A percentile compares a stretch with the other conserved stretches of the same genome.
Evolutionary conservation across 2,113 vertebrate species (phyloP).

Genomic region (Thamnophis sirtalis): DNA sequence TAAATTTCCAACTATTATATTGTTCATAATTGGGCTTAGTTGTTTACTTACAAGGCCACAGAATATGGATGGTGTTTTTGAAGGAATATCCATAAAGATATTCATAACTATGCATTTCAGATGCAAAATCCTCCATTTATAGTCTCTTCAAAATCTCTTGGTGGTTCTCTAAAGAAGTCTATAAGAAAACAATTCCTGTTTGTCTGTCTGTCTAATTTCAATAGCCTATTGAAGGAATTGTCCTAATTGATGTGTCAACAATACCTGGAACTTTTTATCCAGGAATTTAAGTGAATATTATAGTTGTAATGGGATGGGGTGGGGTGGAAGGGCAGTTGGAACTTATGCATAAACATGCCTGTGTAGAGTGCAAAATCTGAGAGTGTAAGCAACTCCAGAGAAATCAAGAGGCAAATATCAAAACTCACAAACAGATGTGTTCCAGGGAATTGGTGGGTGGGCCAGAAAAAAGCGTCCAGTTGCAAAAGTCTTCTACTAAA

Average conservation of each 20-base stretch:
- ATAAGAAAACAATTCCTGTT: not conserved
- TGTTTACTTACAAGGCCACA: not conserved
- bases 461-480: not conserved
- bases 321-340: not conserved
- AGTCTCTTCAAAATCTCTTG: not conserved
- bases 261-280: not conserved
- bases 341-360: not conserved
- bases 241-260: not conserved
- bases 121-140: not conserved
- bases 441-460: not conserved
- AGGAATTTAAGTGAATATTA: not conserved
- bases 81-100: not conserved
- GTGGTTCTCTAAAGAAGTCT: not conserved
- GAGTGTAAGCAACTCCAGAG: not conserved
- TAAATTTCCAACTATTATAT: not conserved
- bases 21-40: not conserved
- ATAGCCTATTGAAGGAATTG: not conserved
- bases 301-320: not conserved
- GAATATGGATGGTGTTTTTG: not conserved
- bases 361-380: not conserved
- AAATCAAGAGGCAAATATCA: not conserved
- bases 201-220: not conserved
- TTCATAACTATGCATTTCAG: not conserved
- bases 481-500: conserved; percentile 32
- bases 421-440: not conserved